Conservation (phyloP, 2,888 invertebrate genomes). For the Trachelus iudaicus region DNA sequence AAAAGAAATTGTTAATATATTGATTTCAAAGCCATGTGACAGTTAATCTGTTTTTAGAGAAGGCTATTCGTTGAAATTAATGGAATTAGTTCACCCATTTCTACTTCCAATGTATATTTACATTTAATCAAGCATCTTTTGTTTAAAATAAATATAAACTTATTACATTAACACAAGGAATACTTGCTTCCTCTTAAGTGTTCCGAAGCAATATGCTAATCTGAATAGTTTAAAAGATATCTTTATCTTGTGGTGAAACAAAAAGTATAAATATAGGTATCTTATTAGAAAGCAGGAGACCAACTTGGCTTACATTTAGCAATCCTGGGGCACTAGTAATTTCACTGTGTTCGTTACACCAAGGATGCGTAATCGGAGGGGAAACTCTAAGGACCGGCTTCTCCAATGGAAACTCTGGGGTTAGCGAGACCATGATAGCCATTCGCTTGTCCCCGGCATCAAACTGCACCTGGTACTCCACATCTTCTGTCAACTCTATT, state of each 20-base stretch:
- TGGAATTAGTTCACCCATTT: no score
- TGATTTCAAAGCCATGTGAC: neutral
- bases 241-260: neutral
- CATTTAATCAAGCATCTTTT: no score
- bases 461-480: slow-evolving; percentile 80
- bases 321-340: slow-evolving; percentile 80
- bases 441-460: slow-evolving; percentile 74
- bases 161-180: no score
- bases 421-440: slow-evolving; percentile 74
- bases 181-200: neutral
- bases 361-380: slow-evolving; percentile 77
- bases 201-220: neutral
- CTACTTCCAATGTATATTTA: no score
- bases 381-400: slow-evolving; percentile 77
- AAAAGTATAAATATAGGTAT: neutral
- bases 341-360: slow-evolving; percentile 79
- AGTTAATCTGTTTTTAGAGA: neutral
- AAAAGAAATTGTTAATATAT: neutral
- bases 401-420: slow-evolving; percentile 80
- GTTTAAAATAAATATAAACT: no score
- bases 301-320: slow-evolving; percentile 70
- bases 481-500: slow-evolving; percentile 75
- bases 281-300: neutral
- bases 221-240: neutral
- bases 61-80: no score